Percentiles rank a stretch among this genome's conserved stretches.
Evolutionary conservation across 2,113 vertebrate species (phyloP).

Genomic region (Phoenicopterus ruber): DNA sequence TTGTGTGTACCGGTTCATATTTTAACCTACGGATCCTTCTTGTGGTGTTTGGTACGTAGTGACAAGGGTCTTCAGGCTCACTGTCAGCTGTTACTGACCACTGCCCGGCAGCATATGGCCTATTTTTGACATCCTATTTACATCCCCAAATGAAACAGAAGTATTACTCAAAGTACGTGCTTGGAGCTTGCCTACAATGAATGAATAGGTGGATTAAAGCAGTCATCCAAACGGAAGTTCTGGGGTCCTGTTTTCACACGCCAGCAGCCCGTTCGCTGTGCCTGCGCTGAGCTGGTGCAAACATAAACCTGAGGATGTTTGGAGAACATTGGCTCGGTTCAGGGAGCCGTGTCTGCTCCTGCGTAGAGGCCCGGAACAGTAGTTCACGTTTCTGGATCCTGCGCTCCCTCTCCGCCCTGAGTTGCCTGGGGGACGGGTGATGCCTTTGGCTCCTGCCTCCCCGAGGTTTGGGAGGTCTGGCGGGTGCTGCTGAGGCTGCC

Average conservation of each 20-base stretch:
- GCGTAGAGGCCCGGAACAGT: neutral
- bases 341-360: neutral
- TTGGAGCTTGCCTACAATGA: neutral
- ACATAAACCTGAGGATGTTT: neutral
- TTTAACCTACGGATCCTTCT: neutral
- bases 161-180: neutral
- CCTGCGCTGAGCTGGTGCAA: neutral
- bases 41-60: neutral
- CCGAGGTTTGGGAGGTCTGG: neutral
- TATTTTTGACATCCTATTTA: neutral
- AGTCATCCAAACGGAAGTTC: neutral
- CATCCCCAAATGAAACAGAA: neutral
- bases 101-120: neutral
- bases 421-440: neutral
- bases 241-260: neutral
- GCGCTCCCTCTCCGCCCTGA: neutral
- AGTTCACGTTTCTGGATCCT: neutral
- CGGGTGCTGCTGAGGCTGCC: neutral
- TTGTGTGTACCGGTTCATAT: neutral
- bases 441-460: neutral
- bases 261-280: accelerated
- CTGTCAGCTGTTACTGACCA: neutral
- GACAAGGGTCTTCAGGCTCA: neutral
- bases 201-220: neutral
- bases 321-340: neutral